Base-by-base conservation (phyloP, 2,113 vertebrate genomes). In the Centropristis striata region DNA sequence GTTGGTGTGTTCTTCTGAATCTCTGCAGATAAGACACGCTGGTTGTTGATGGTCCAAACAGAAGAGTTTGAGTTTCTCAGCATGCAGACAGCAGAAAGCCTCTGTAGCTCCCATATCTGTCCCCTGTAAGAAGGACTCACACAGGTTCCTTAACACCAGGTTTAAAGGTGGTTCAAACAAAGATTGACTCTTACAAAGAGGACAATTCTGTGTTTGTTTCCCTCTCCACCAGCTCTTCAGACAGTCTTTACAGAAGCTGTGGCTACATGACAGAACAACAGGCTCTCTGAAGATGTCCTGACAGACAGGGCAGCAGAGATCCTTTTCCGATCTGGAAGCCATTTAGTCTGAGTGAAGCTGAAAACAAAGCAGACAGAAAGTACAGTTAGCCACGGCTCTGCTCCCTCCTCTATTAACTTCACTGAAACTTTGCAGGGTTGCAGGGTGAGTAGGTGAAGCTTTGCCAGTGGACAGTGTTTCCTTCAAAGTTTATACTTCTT, bases 171-270 rank as follows among this genome's bases (percentile, higher is more conserved):
- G 42, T 5, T 44, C 42, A n/a, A 1, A 21, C 5, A 10, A 21
- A 50, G 49, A 44, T 44, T 5, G 21, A 12, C n/a, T 50, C 49
- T 23, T 21, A 50, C 49, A 51, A 23, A 23, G 4, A 4, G n/a
- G 50, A 49, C 47, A 49, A 18, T 49, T 20, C 0, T 4, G 47
- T 8, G 8, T n/a, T n/a, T 4, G 49, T 23, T 50, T 50, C 10
- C 12, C 4, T 50, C n/a, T 50, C 49, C 49, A 51, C 49, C 49
- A 23, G n/a, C 21, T 13, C 49, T 51, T 5, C 49, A 51, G 49
- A 51, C 49, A 51, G 49, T 6, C 49, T 51, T 51, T 51, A 51
- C 49, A 23, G 49, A 51, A 51, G 49, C n/a, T 51, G 49, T 51
- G 49, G 49, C 49, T 51, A 13, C 49, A 51, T 23, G 49, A 51